Conservation (phyloP, 2,113 vertebrate genomes). For the Cyphomyrus plagiostoma region DNA sequence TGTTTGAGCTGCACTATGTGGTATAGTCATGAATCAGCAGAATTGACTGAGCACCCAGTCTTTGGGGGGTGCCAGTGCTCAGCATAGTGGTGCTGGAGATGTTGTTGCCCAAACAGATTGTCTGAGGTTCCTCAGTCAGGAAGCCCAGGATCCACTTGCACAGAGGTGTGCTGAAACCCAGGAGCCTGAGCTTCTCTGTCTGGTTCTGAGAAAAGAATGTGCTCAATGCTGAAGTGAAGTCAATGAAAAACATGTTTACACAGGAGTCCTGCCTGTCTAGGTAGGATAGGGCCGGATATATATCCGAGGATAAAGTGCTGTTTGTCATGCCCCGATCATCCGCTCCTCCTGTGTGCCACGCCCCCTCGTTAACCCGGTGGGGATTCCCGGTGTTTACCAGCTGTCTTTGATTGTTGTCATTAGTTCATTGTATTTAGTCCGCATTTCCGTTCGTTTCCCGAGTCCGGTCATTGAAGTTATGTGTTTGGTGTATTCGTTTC, state of each 20-base stretch:
- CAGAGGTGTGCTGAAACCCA: background rate
- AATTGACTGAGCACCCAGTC: background rate
- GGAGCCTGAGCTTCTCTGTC: background rate
- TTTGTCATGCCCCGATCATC: no score
- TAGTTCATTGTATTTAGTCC: no score
- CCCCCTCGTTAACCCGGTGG: no score
- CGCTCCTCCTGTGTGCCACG: no score
- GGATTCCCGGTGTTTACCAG: no score
- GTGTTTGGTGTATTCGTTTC: no score
- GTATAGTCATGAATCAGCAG: background rate
- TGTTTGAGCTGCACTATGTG: background rate
- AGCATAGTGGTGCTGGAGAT: background rate
- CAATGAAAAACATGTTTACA: background rate
- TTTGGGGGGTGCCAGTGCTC: background rate
- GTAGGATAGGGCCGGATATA: background rate
- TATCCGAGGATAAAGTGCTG: background rate
- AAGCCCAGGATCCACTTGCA: background rate
- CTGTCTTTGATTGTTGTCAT: no score
- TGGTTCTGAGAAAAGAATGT: background rate
- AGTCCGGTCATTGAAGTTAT: no score
- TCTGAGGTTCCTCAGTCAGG: background rate
- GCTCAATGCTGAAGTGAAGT: background rate
- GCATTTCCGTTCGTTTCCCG: no score
- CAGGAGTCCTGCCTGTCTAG: background rate
- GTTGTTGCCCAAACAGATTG: background rate